Conservation (phyloP, 2,113 vertebrate genomes). For the Drymodes brunneopygia region DNA sequence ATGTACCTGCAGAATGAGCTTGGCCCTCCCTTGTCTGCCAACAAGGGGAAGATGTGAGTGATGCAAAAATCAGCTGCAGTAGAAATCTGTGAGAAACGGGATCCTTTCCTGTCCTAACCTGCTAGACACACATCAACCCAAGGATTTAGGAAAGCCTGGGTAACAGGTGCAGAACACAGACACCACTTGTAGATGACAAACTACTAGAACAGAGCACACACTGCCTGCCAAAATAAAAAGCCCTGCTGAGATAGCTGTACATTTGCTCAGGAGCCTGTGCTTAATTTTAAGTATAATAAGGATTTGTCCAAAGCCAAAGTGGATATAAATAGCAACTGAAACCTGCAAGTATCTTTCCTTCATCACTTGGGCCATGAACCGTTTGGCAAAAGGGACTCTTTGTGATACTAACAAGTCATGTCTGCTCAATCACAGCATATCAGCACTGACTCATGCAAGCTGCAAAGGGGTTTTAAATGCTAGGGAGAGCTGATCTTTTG, state of each 20-base stretch:
- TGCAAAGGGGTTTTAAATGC: slow-evolving; percentile 18
- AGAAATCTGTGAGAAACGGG: background rate
- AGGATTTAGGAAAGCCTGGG: background rate
- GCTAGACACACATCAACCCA: background rate
- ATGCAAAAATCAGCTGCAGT: background rate
- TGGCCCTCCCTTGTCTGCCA: background rate
- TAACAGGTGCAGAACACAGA: background rate
- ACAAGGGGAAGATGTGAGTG: background rate
- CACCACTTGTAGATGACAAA: background rate
- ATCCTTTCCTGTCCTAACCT: background rate
- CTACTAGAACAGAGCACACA: background rate
- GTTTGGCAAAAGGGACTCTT: background rate
- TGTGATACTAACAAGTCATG: background rate
- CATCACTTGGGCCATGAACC: background rate
- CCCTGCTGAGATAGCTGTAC: background rate
- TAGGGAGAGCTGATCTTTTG: slow-evolving; percentile 27
- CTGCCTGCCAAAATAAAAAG: background rate
- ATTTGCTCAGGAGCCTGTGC: background rate
- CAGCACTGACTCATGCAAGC: slow-evolving; percentile 7
- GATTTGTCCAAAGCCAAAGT: background rate
- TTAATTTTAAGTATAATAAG: slow-evolving; percentile 23
- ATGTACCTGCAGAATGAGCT: background rate
- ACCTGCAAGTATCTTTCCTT: background rate
- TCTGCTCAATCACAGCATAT: background rate
- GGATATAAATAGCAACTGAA: slow-evolving; percentile 21